Evolutionary conservation across 2,888 invertebrate genomes (phyloP).

Genomic region (Druceiella hillmani): DNA sequence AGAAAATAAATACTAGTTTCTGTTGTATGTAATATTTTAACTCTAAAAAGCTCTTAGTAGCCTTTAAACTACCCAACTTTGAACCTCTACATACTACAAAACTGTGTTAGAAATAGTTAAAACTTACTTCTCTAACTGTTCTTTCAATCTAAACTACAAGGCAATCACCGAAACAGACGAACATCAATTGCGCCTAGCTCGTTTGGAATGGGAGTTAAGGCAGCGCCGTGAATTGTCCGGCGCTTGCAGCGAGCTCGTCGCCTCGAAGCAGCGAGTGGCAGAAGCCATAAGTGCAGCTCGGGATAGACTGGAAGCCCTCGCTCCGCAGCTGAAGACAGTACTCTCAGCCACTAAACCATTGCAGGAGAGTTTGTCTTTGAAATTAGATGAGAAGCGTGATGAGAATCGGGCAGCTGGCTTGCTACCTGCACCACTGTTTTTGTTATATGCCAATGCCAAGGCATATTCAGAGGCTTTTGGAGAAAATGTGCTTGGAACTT

Average conservation of each 20-base stretch:
- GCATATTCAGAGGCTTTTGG: constrained; percentile 78
- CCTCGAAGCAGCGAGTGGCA: constrained; percentile 70
- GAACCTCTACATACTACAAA: too few species aligned
- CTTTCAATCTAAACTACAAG: too few species aligned
- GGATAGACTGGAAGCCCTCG: constrained; percentile 72
- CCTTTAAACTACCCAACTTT: too few species aligned
- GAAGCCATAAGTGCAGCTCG: constrained; percentile 70
- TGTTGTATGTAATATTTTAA: too few species aligned
- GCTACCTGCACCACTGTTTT: constrained; percentile 77
- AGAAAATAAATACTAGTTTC: too few species aligned
- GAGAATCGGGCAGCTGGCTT: constrained; percentile 70
- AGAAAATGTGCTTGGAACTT: constrained; percentile 38
- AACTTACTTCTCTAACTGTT: too few species aligned
- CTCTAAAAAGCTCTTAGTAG: too few species aligned
- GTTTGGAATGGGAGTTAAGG: constrained; percentile 87
- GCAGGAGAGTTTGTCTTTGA: constrained; percentile 80
- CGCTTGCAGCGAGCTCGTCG: constrained; percentile 68
- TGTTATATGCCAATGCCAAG: constrained; percentile 78
- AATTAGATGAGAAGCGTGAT: constrained; percentile 71
- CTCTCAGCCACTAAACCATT: constrained; percentile 77
- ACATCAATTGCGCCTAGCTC: constrained; percentile 78
- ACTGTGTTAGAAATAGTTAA: too few species aligned
- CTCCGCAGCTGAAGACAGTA: constrained; percentile 63
- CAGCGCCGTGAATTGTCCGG: constrained; percentile 80
- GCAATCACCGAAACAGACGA: constrained; percentile 61